Evolutionary conservation across 35 echinoderm and acorn worm species (phyloP), one percentile per base, ranked within the genome.

Genomic region (Amphiura filiformis): DNA sequence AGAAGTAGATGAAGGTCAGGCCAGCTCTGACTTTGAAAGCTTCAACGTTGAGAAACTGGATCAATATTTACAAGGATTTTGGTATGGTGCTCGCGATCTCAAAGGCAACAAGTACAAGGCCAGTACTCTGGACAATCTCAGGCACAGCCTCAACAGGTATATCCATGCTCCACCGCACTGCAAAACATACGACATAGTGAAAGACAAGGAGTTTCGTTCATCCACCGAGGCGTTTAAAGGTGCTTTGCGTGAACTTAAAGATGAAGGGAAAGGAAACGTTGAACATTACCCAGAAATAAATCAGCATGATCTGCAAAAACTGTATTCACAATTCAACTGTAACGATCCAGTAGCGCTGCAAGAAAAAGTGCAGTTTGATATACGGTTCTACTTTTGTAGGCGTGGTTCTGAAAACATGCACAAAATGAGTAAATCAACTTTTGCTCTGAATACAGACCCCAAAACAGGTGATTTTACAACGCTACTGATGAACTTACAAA

Each of bases 361-460:
- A 70, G 61, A 70, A 23, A 70, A 70, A 70, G 83, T 85, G 34
- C 83, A 85, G 34, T 85, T 85, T 85, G 83, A 85, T 39, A 70
- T 85, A 15, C 0, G 83, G 33, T 75, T 85, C 0, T 85, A 85
- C 36, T 85, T 85, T 70, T 85, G 65, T 38, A 28, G 83, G 36
- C 28, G 83, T 65, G 83, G 83, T 35, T 52, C 83, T 36, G 83
- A 85, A 75, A 85, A 85, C 34, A 85, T 85, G 57, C 83, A 85
- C 70, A 0, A 3, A 35, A 85, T 85, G 83, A 85, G 30, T 0
- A 85, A 85, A 38, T 65, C 49, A 22, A 85, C 83, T 0, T 85
- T 85, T 85, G 52, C 34, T 31, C 33, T 85, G 13, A 85, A 15
- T 28, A 31, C 0, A 85, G 35, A 85, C 26, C 15, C 61, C 26